These are phyloP conservation scores for Prenolepis imparis DNA, from an alignment of 2,888 invertebrate genomes.

Conservation along the genomic window DNA sequence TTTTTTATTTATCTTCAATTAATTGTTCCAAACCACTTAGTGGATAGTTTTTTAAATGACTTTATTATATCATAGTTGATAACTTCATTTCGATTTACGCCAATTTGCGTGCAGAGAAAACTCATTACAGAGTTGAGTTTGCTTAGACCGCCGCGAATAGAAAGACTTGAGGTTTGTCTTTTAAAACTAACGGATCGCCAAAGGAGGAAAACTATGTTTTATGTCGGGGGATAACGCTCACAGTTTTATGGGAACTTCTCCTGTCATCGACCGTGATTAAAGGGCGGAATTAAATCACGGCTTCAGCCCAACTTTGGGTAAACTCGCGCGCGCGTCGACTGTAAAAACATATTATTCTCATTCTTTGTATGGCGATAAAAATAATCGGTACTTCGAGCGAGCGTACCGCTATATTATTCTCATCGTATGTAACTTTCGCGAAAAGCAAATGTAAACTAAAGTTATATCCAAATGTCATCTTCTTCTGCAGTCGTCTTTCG, in stretches of 20 bases:
- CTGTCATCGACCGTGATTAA: conserved; percentile 43
- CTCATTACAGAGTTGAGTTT: conserved; percentile 49
- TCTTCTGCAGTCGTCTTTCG: not conserved
- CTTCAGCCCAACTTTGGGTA: conserved; percentile 18
- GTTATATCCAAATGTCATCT: not conserved
- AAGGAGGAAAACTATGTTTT: conserved; percentile 20
- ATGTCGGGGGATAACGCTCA: conserved; percentile 21
- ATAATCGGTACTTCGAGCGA: not conserved
- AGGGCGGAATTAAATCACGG: conserved; percentile 38
- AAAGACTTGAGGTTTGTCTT: conserved; percentile 48
- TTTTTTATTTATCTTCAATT: not conserved
- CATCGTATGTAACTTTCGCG: not conserved
- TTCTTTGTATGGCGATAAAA: conserved; percentile 14
- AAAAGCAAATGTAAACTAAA: not conserved
- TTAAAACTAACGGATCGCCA: conserved; percentile 36
- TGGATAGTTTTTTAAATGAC: conserved; percentile 28
- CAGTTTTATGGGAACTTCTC: conserved; percentile 25
- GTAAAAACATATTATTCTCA: conserved; percentile 33
- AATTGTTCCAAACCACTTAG: not conserved
- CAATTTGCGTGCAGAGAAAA: conserved; percentile 47
- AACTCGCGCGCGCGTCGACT: conserved; percentile 1
- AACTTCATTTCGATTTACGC: conserved; percentile 54
- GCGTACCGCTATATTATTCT: conserved; percentile 17
- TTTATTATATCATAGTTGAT: conserved; percentile 41
- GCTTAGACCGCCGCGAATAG: conserved; percentile 30